These are phyloP conservation scores for Eristalinus aeneus DNA, from an alignment of 2,888 invertebrate species.

Conservation along the genomic window DNA sequence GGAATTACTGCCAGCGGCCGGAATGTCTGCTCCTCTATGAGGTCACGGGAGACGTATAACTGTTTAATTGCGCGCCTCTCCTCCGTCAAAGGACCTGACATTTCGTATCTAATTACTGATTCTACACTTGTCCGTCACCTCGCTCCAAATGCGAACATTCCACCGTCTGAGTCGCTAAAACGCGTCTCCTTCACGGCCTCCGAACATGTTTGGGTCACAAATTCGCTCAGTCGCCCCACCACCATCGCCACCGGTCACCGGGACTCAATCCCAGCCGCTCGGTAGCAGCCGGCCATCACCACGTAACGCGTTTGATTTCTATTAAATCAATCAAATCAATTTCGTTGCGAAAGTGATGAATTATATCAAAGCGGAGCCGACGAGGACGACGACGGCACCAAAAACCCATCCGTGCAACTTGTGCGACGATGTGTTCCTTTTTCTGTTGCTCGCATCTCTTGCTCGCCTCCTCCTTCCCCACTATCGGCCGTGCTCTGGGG, in stretches of 20 bases:
- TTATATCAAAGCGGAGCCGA: conserved; percentile 69
- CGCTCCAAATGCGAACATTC: conserved; percentile 37
- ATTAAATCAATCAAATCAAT: conserved; percentile 72
- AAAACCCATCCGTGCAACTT: conserved; percentile 29
- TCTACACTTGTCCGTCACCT: conserved; percentile 69
- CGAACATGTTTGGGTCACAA: conserved; percentile 64
- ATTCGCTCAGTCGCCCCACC: conserved; percentile 38
- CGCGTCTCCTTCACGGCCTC: conserved; percentile 3
- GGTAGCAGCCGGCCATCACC: conserved; percentile 64
- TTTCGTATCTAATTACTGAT: conserved; percentile 62
- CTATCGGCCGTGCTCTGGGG: conserved; percentile 19
- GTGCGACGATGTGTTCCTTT: conserved; percentile 12
- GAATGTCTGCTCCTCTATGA: conserved; percentile 42
- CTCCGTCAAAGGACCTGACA: conserved; percentile 30
- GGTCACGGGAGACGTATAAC: conserved; percentile 54
- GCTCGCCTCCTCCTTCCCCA: background rate
- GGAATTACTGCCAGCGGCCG: conserved; percentile 43
- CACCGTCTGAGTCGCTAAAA: conserved; percentile 4
- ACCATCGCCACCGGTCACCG: background rate
- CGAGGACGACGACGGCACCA: conserved; percentile 35
- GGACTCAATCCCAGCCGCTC: conserved; percentile 10
- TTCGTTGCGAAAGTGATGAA: conserved; percentile 71
- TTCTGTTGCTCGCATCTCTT: conserved; percentile 12
- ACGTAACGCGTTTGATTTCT: conserved; percentile 70
- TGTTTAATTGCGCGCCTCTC: conserved; percentile 62